A percentile compares a stretch with the other conserved stretches of the same genome.
Evolutionary conservation across 2,888 invertebrate species (phyloP).

Genomic region (Clivina fossor): DNA sequence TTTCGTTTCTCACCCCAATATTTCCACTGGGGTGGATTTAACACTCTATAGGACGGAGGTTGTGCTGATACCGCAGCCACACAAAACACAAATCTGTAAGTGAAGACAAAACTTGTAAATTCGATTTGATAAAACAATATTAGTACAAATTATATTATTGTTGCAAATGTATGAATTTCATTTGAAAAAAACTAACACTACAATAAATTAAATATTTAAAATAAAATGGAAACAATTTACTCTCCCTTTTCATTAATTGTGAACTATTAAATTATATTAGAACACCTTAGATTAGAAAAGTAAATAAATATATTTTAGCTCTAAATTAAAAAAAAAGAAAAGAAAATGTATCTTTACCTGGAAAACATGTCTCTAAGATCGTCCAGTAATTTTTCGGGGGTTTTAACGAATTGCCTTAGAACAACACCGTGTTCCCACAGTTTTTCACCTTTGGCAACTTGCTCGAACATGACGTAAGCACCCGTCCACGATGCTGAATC

Average conservation of each 20-base stretch:
- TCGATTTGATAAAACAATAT: no score
- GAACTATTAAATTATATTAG: not conserved
- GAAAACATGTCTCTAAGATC: conserved; percentile 62
- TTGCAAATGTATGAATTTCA: no score
- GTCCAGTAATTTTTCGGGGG: conserved; percentile 62
- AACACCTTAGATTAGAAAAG: conserved; percentile 20
- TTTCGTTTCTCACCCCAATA: conserved; percentile 58
- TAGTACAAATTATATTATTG: no score
- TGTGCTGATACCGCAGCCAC: conserved; percentile 74
- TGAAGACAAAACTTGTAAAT: no score
- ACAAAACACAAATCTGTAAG: conserved; percentile 81
- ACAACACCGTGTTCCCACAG: conserved; percentile 55
- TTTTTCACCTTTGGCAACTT: conserved; percentile 44
- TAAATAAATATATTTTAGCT: not conserved
- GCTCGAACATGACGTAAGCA: conserved; percentile 47
- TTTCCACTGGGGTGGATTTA: conserved; percentile 69
- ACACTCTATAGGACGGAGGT: conserved; percentile 65
- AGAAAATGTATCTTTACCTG: no score
- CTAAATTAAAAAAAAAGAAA: conserved; percentile 34
- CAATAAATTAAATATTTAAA: no score
- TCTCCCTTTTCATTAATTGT: not conserved
- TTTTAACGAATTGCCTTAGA: conserved; percentile 61
- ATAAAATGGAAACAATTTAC: conserved; percentile 1
- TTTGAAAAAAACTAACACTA: no score
- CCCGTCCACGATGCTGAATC: conserved; percentile 46